Conservation (phyloP, 1,140 invertebrate genomes). For the Scaptodrosophila lebanonensis region DNA sequence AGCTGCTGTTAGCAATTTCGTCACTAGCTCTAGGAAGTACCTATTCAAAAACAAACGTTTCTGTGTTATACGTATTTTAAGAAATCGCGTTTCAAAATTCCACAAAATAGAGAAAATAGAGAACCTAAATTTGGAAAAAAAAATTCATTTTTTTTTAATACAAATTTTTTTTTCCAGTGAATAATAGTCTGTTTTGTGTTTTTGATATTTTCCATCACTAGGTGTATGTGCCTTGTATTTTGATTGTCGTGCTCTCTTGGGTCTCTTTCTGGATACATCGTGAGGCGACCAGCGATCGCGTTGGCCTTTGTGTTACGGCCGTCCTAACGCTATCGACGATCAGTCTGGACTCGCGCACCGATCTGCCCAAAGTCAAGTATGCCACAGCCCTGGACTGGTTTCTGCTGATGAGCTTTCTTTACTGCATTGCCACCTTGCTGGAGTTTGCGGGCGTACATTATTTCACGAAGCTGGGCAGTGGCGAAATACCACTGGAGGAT, state of each 20-base stretch:
- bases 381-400: slow-evolving; percentile 96
- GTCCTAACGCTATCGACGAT: slow-evolving; percentile 94
- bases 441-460: slow-evolving; percentile 97
- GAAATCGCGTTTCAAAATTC: no score
- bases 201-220: slow-evolving; percentile 54
- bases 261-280: slow-evolving; percentile 98
- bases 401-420: slow-evolving; percentile 94
- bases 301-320: slow-evolving; percentile 89
- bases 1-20: no score
- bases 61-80: no score
- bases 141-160: no score
- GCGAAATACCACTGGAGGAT: slow-evolving; percentile 87
- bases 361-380: slow-evolving; percentile 94
- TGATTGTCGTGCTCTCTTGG: slow-evolving; percentile 96
- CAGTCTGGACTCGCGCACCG: slow-evolving; percentile 92
- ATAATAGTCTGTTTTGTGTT: no score
- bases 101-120: no score
- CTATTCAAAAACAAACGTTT: no score
- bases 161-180: no score
- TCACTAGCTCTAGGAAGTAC: no score
- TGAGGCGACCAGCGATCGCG: slow-evolving; percentile 89
- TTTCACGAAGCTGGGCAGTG: slow-evolving; percentile 93
- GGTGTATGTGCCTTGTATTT: slow-evolving; percentile 95
- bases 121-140: no score
- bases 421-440: slow-evolving; percentile 93